A percentile compares a stretch with the other conserved stretches of the same genome.
These are phyloP conservation scores for Peromyscus aztecus DNA, from an alignment of 2,797 vertebrate species.

Conservation along the genomic window DNA sequence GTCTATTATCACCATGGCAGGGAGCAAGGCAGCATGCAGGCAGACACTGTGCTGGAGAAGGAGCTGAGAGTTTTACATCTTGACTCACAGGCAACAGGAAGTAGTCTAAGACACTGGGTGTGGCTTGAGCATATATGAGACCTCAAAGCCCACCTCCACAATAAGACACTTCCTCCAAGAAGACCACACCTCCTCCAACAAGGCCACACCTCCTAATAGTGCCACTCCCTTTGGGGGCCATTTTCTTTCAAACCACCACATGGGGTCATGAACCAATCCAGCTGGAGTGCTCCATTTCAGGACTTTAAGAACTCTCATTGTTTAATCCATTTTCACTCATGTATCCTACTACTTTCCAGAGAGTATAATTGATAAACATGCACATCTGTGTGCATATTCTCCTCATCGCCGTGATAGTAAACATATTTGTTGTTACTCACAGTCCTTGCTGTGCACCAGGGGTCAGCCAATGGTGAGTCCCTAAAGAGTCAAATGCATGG, in stretches of 20 bases:
- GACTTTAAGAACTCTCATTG: background rate
- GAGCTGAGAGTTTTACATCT: background rate
- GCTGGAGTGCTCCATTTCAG: background rate
- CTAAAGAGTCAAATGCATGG: slow-evolving; percentile 19
- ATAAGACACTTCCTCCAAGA: background rate
- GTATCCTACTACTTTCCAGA: slow-evolving; percentile 20
- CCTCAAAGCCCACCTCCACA: background rate
- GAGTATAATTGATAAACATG: slow-evolving; percentile 50
- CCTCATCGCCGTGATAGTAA: background rate
- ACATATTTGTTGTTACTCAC: slow-evolving; percentile 20
- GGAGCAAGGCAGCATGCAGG: background rate
- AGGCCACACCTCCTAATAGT: background rate
- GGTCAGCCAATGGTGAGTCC: slow-evolving; percentile 10
- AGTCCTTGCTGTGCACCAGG: background rate
- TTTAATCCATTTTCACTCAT: slow-evolving; percentile 46
- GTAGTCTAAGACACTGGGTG: background rate
- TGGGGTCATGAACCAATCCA: background rate
- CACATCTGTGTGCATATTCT: background rate
- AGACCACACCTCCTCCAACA: background rate
- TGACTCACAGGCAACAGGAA: background rate
- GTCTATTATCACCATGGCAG: background rate
- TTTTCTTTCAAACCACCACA: background rate
- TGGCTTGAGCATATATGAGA: background rate
- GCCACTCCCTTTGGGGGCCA: background rate
- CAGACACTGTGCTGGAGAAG: background rate